phyloP scores from a whole-genome alignment of 2,888 invertebrate genomes.

The Orgyia antiqua region DNA sequence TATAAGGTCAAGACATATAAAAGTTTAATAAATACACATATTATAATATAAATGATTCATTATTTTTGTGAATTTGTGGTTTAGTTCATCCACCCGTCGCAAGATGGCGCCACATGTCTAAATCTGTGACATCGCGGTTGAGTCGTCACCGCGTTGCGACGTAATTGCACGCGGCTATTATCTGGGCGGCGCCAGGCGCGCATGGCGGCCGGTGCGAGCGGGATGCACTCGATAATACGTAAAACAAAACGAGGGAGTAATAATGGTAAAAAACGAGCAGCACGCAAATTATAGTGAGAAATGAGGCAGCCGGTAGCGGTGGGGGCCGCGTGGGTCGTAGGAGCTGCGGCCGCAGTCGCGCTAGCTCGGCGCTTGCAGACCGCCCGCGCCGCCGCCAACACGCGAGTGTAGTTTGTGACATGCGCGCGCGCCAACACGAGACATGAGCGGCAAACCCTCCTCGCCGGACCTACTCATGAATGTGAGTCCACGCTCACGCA shows the following conservation, averaged over 20 bases:
- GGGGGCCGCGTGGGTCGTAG: constrained; percentile 64
- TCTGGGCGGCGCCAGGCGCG: constrained; percentile 74
- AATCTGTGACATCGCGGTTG: constrained; percentile 17
- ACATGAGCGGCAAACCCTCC: constrained; percentile 31
- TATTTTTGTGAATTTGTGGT: too few species aligned
- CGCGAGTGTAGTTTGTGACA: constrained; percentile 70
- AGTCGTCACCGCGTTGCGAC: constrained; percentile 36
- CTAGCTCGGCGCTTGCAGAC: constrained; percentile 64
- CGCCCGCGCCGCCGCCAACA: constrained; percentile 56
- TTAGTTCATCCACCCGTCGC: constrained; percentile 52
- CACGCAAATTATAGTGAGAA: constrained; percentile 79
- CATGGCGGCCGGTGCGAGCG: constrained; percentile 78
- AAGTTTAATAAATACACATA: too few species aligned
- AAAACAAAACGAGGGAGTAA: constrained; percentile 79
- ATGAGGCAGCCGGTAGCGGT: constrained; percentile 78
- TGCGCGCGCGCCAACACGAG: constrained; percentile 51
- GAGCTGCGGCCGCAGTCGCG: constrained; percentile 64
- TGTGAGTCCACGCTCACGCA: constrained; percentile 57
- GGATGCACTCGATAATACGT: constrained; percentile 79
- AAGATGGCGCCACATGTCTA: constrained; percentile 58
- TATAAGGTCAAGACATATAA: too few species aligned
- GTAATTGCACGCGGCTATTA: constrained; percentile 76
- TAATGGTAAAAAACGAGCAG: constrained; percentile 77
- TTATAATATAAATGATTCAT: too few species aligned
- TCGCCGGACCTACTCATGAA: constrained; percentile 71